phyloP scores from a whole-genome alignment of 2,113 vertebrate species.

The Butorides virescens region DNA sequence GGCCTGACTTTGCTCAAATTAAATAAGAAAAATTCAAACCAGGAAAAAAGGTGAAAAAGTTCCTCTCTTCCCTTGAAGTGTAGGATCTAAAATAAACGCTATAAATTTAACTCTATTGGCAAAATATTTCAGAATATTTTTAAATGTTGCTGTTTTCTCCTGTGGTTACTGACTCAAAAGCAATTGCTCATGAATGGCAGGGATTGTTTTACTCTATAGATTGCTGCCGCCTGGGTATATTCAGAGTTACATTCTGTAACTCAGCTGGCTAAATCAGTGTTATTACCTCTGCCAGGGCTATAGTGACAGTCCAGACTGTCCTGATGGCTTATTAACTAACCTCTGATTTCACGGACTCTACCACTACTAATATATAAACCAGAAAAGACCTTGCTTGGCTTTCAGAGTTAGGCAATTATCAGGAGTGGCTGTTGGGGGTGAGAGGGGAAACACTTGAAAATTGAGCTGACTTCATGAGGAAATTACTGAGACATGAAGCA shows the following conservation, averaged over 20 bases:
- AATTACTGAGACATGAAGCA: not conserved
- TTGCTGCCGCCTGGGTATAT: not conserved
- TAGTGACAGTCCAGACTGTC: not conserved
- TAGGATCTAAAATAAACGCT: not conserved
- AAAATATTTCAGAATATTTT: not conserved
- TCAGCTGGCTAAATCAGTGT: not conserved
- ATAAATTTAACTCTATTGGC: not conserved
- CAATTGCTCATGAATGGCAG: not conserved
- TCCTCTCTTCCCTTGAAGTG: not conserved
- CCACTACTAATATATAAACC: not conserved
- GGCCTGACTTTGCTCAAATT: not conserved
- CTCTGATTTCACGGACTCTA: constrained; percentile 13
- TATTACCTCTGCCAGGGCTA: not conserved
- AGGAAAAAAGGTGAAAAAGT: not conserved
- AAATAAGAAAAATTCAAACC: not conserved
- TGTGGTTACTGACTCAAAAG: not conserved
- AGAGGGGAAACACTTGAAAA: not conserved
- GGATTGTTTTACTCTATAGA: not conserved
- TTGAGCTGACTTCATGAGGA: not conserved
- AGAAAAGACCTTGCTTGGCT: not conserved
- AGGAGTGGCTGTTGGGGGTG: not conserved
- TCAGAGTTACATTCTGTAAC: not conserved
- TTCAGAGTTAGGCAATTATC: not conserved
- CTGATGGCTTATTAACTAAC: constrained; percentile 22
- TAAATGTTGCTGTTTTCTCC: not conserved